Evolutionary conservation across 2,113 vertebrate species (phyloP), one percentile per base, ranked within the genome.

Genomic region (Bubo scandiacus): DNA sequence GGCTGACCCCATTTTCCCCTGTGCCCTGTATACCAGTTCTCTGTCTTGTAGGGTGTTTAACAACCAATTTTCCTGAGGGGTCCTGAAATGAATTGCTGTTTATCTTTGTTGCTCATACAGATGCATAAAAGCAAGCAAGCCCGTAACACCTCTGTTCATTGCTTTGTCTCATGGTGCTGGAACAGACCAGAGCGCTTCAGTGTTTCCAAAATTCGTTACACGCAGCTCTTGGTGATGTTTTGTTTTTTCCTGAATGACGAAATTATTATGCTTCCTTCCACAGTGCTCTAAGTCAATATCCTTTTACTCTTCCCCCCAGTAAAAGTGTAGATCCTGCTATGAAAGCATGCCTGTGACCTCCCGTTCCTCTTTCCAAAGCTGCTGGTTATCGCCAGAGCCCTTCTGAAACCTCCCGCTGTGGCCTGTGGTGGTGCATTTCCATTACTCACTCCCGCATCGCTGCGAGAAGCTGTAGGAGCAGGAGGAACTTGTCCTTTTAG

Each of bases 341-440:
- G 63, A 92, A 62, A 43, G 74, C 18, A n/a, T 63, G 72, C 42
- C 47, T 73, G 3, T 54, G 62, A 45, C 72, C 45, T 82, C 54
- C 36, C 1, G 15, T 92, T 95, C 91, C 81, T 84, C 94, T 92
- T 89, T 74, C 59, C 61, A 92, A 80, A 90, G 59, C 65, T 91
- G 15, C 86, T 86, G 45, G 68, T 95, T 88, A 58, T 49, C 12
- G 0, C 63, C 73, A 88, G 73, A 89, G 49, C 29, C 70, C 70
- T 91, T 74, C 47, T 52, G 68, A 89, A 84, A 63, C 55, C 26
- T 81, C 17, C 13, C 15, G 3, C 23, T 71, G 83, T 49, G 65
- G 68, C 84, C 26, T 81, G 57, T 67, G 65, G 42, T 79, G 73
- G 29, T 71, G 38, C 2, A 0, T 89, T 92, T 95, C 78, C 78